phyloP scores from a whole-genome alignment of 2,888 invertebrate species.

The Tanaodytes sp. region DNA sequence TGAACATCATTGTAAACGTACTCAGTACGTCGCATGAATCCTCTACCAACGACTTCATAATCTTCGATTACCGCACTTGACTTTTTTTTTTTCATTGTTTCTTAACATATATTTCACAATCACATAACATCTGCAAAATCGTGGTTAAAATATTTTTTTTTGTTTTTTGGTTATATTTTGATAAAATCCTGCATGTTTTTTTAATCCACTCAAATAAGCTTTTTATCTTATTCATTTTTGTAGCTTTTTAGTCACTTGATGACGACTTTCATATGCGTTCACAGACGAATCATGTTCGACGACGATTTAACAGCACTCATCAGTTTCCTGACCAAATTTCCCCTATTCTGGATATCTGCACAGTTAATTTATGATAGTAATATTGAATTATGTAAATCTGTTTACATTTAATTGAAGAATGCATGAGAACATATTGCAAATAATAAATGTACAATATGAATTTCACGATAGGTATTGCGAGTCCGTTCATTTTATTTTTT shows the following conservation, averaged over 20 bases:
- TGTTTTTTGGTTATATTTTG: too few species aligned
- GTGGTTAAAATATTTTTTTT: slow-evolving; percentile 69
- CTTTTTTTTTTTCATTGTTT: slow-evolving; percentile 61
- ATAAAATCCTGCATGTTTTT: slow-evolving; percentile 66
- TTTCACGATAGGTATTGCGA: slow-evolving; percentile 22
- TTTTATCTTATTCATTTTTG: slow-evolving; percentile 21
- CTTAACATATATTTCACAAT: slow-evolving; percentile 67
- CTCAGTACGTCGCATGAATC: slow-evolving; percentile 60
- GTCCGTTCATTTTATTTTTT: too few species aligned
- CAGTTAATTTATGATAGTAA: too few species aligned
- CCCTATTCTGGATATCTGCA: too few species aligned
- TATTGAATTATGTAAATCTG: too few species aligned
- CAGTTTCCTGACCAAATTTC: too few species aligned
- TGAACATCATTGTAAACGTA: slow-evolving; percentile 64
- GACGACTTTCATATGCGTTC: slow-evolving; percentile 40
- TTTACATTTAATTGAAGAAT: too few species aligned
- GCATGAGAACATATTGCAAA: too few species aligned
- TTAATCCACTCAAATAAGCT: slow-evolving; percentile 14
- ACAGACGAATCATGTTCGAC: slow-evolving; percentile 27
- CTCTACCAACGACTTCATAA: slow-evolving; percentile 34
- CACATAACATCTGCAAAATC: slow-evolving; percentile 68
- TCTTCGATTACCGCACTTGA: slow-evolving; percentile 51
- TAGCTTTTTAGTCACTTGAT: slow-evolving; percentile 33
- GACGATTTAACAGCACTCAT: background rate
- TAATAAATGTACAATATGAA: slow-evolving; percentile 53